Conservation (phyloP, 2,888 invertebrate species). For the Cheilosia grossa region DNA sequence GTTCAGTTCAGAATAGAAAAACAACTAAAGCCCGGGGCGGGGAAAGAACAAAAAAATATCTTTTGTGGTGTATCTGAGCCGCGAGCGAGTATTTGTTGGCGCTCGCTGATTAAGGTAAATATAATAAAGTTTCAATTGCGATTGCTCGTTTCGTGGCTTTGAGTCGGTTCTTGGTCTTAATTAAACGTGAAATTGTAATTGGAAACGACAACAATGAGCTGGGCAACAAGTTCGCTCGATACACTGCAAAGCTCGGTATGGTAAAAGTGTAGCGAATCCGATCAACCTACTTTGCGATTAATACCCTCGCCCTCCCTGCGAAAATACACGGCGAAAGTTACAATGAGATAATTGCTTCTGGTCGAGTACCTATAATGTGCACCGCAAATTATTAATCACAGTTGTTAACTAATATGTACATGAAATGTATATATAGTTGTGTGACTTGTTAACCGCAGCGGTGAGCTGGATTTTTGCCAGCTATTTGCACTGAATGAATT, state of each 20-base stretch:
- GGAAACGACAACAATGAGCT: slow-evolving; percentile 34
- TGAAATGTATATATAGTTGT: neutral
- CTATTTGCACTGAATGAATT: slow-evolving; percentile 35
- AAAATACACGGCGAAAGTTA: slow-evolving; percentile 28
- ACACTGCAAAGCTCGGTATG: slow-evolving; percentile 2
- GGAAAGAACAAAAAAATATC: neutral
- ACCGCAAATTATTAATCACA: slow-evolving; percentile 46
- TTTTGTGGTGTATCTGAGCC: slow-evolving; percentile 16
- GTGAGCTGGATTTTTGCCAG: neutral
- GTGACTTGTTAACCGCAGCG: neutral
- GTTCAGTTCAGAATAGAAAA: slow-evolving; percentile 32
- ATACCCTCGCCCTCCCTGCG: slow-evolving; percentile 26
- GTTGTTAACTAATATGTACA: slow-evolving; percentile 27
- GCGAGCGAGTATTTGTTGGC: slow-evolving; percentile 32
- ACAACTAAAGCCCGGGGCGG: neutral
- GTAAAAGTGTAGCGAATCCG: slow-evolving; percentile 42
- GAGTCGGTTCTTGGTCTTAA: slow-evolving; percentile 41
- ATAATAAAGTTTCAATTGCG: slow-evolving; percentile 41
- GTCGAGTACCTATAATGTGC: slow-evolving; percentile 21
- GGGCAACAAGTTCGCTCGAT: slow-evolving; percentile 30
- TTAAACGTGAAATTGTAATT: slow-evolving; percentile 63
- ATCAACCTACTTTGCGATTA: slow-evolving; percentile 32
- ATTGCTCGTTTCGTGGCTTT: slow-evolving; percentile 46
- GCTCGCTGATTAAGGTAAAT: slow-evolving; percentile 50
- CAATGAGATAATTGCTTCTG: slow-evolving; percentile 39